Percentiles rank a stretch among this genome's conserved stretches.
phyloP scores from a whole-genome alignment of 2,888 invertebrate species.

The Palloptera scutellata region DNA sequence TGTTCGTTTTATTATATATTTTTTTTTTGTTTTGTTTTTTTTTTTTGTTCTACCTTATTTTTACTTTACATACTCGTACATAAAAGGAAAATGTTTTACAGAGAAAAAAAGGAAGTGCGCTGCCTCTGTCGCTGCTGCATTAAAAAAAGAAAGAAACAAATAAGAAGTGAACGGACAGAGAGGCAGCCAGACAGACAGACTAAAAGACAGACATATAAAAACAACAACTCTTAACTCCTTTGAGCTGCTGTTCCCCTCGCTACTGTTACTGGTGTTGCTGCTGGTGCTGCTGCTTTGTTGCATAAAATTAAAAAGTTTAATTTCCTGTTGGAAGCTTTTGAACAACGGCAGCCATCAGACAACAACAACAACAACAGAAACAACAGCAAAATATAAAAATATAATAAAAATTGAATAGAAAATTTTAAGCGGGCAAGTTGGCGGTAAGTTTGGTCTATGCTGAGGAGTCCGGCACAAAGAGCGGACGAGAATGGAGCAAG shows the following conservation, averaged over 20 bases:
- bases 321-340: slow-evolving; percentile 20
- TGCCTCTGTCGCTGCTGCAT: background rate
- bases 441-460: background rate
- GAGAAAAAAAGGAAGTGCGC: background rate
- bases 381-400: background rate
- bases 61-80: slow-evolving; percentile 7
- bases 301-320: slow-evolving; percentile 26
- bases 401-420: background rate
- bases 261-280: background rate
- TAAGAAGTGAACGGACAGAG: background rate
- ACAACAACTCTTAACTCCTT: slow-evolving; percentile 17
- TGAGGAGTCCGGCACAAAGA: no score
- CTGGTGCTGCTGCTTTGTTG: slow-evolving; percentile 2
- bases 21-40: background rate
- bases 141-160: background rate
- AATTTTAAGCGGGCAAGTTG: background rate
- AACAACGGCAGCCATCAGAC: background rate
- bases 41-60: no score
- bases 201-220: slow-evolving; percentile 2
- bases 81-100: background rate
- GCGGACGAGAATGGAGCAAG: no score
- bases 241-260: slow-evolving; percentile 8
- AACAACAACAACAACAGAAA: background rate
- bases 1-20: no score
- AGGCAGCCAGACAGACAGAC: background rate